A percentile compares a stretch with the other conserved stretches of the same genome.
Evolutionary conservation across 2,888 invertebrate species (phyloP).

Genomic region (Orthosia gothica): DNA sequence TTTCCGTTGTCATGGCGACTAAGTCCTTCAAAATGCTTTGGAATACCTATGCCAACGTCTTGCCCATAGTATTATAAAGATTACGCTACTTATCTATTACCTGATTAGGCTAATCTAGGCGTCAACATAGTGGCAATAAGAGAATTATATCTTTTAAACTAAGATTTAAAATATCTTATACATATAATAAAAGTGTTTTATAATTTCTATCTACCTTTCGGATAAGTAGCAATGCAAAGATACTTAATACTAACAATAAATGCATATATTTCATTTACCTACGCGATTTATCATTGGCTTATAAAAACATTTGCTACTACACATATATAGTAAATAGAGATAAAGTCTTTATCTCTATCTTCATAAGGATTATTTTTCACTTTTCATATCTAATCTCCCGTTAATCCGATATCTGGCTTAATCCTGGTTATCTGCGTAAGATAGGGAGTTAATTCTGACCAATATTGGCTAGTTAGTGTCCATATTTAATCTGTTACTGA

Average conservation of each 20-base stretch:
- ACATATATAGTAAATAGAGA: constrained; percentile 43
- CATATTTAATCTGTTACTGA: constrained; percentile 50
- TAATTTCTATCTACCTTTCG: background rate
- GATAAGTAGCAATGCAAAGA: background rate
- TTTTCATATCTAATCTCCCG: constrained; percentile 39
- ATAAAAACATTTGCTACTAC: constrained; percentile 34
- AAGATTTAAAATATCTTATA: too few species aligned
- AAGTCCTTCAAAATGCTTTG: background rate
- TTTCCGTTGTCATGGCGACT: too few species aligned
- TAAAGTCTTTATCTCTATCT: constrained; percentile 24
- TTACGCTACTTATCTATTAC: background rate
- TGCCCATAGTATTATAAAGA: background rate
- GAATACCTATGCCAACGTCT: background rate
- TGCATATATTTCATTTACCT: constrained; percentile 10
- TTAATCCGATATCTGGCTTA: constrained; percentile 53
- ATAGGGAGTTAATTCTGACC: constrained; percentile 48
- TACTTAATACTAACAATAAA: background rate
- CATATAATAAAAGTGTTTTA: too few species aligned
- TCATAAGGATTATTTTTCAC: constrained; percentile 35
- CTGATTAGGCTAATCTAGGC: background rate
- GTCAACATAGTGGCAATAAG: background rate
- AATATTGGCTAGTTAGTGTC: constrained; percentile 49
- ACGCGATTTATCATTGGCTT: constrained; percentile 5
- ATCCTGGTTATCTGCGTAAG: constrained; percentile 46
- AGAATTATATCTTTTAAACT: background rate